Conservation (phyloP, 2,888 invertebrate species). For the Zygothrica quintamaculata region DNA sequence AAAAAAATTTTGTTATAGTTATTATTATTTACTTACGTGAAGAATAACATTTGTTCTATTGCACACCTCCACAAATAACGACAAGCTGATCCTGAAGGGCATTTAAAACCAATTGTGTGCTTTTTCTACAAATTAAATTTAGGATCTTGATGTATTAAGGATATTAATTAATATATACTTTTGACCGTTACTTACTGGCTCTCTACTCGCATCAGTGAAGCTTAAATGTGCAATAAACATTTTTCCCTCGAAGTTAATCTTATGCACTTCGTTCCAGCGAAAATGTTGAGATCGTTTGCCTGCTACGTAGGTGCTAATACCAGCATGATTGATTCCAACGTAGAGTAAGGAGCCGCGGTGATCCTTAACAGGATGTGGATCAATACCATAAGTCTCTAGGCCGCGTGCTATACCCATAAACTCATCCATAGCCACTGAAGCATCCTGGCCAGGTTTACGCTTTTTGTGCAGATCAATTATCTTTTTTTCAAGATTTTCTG, state of each 20-base stretch:
- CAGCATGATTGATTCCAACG: conserved; percentile 97
- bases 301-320: conserved; percentile 97
- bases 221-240: conserved; percentile 98
- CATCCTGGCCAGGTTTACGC: conserved; percentile 93
- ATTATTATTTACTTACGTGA: conserved; percentile 91
- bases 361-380: conserved; percentile 99
- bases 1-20: too few species aligned
- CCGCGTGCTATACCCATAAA: conserved; percentile 96
- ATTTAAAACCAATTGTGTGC: conserved; percentile 97
- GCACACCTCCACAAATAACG: conserved; percentile 99
- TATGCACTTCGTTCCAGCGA: conserved; percentile 97
- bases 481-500: conserved; percentile 95
- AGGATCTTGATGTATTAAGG: too few species aligned
- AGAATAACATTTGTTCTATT: conserved; percentile 98
- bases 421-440: conserved; percentile 93
- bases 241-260: conserved; percentile 98
- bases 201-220: conserved; percentile 92
- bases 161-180: neutral
- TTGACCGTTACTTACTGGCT: conserved; percentile 78
- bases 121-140: conserved; percentile 92
- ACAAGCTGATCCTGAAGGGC: conserved; percentile 95
- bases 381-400: conserved; percentile 98
- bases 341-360: conserved; percentile 96
- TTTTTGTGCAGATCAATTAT: conserved; percentile 96
- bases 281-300: conserved; percentile 97